phyloP scores from a whole-genome alignment of 2,113 vertebrate genomes.

The Lophochroa leadbeateri region DNA sequence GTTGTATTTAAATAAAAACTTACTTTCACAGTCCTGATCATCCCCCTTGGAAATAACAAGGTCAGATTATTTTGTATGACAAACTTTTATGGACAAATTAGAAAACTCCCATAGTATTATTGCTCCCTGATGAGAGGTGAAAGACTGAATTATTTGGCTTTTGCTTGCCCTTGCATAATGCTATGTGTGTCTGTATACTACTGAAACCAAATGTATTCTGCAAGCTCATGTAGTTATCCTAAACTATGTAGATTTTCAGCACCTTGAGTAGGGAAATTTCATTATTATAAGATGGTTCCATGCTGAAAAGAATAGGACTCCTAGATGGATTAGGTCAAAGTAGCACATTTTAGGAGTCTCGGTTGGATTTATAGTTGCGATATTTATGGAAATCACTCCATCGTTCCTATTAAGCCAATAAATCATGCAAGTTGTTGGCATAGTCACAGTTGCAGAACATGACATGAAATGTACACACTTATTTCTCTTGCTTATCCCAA shows the following conservation, averaged over 20 bases:
- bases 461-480: neutral
- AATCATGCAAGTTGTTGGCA: neutral
- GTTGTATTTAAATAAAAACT: neutral
- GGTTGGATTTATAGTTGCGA: neutral
- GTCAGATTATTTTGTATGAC: neutral
- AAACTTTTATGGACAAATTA: neutral
- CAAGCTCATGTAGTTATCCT: neutral
- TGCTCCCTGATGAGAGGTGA: neutral
- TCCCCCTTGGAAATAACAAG: neutral
- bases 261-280: neutral
- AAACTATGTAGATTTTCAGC: neutral
- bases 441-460: neutral
- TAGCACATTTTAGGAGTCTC: neutral
- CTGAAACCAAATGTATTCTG: neutral
- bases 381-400: neutral
- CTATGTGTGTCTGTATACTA: too few relatives aligned
- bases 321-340: neutral
- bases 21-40: neutral
- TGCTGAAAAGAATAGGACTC: neutral
- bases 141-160: neutral
- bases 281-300: neutral
- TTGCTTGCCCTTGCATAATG: neutral
- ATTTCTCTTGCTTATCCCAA: fast-evolving
- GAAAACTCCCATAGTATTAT: neutral
- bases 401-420: neutral